A percentile compares a stretch with the other conserved stretches of the same genome.
Evolutionary conservation across 2,888 invertebrate genomes (phyloP).

Genomic region (Pelosia muscerda): DNA sequence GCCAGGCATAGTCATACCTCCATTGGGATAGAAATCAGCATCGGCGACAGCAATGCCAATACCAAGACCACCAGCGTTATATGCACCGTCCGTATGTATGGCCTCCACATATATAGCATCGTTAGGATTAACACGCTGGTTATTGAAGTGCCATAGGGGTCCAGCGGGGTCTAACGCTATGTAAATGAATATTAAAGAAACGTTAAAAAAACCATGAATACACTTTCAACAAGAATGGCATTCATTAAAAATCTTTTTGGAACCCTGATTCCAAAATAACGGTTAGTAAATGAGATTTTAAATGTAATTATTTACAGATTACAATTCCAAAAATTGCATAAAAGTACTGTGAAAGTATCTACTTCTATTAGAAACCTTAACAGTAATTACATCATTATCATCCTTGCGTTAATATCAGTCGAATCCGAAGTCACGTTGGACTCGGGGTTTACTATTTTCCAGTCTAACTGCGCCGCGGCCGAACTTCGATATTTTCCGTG

Average conservation of each 20-base stretch:
- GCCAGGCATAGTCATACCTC: constrained; percentile 78
- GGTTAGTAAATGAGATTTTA: not conserved
- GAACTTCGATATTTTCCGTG: too few species aligned
- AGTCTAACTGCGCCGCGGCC: too few species aligned
- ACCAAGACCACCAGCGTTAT: constrained; percentile 75
- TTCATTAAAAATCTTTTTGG: too few species aligned
- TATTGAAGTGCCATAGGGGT: constrained; percentile 66
- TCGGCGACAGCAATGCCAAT: constrained; percentile 81
- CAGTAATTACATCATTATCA: too few species aligned
- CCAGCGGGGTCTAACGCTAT: constrained; percentile 74
- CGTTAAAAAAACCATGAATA: not conserved
- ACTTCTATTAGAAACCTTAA: not conserved
- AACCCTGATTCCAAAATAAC: not conserved
- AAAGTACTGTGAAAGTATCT: not conserved
- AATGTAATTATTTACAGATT: not conserved
- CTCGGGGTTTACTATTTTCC: too few species aligned
- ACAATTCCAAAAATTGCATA: not conserved
- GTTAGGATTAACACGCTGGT: constrained; percentile 53
- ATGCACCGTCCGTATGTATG: constrained; percentile 79
- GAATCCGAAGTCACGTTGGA: too few species aligned
- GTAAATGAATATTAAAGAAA: constrained; percentile 11
- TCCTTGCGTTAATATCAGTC: too few species aligned
- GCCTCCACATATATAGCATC: constrained; percentile 76
- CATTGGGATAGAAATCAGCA: constrained; percentile 88
- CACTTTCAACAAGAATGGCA: not conserved